Conservation (phyloP, 1,140 invertebrate species). For the Cotesia glomerata region DNA sequence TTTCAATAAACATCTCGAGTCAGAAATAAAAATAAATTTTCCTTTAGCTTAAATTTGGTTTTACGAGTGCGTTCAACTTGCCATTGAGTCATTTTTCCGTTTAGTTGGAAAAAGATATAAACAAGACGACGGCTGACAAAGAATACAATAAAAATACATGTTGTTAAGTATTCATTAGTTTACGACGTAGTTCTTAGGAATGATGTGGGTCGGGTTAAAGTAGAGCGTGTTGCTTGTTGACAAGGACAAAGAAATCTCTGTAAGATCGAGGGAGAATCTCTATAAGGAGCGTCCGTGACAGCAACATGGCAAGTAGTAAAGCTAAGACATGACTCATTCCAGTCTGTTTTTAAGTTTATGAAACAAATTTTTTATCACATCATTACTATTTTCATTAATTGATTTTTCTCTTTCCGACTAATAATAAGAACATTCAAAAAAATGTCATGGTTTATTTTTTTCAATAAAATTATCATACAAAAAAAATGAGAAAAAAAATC, state of each 20-base stretch:
- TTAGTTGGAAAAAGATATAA: not conserved
- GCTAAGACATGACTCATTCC: slow-evolving; percentile 42
- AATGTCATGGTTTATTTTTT: not conserved
- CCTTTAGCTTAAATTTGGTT: not conserved
- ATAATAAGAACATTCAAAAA: not conserved
- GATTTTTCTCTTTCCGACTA: not conserved
- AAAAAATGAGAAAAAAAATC: not conserved
- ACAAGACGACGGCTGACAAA: too few relatives aligned
- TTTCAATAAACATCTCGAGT: not conserved
- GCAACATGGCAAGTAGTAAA: slow-evolving; percentile 13
- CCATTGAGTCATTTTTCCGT: not conserved
- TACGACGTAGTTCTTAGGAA: slow-evolving; percentile 2
- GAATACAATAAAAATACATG: too few relatives aligned
- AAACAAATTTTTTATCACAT: slow-evolving; percentile 21
- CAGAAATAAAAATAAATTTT: too few relatives aligned
- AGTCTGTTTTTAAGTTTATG: slow-evolving; percentile 37
- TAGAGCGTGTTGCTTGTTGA: slow-evolving; percentile 17
- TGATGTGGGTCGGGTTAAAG: slow-evolving; percentile 15
- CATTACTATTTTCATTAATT: slow-evolving; percentile 1
- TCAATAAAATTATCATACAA: not conserved
- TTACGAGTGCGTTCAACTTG: not conserved
- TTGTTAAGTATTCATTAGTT: slow-evolving; percentile 5
- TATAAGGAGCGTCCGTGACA: slow-evolving; percentile 51
- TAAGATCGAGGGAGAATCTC: slow-evolving; percentile 35
- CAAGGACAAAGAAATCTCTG: slow-evolving; percentile 29